Evolutionary conservation across 1,140 invertebrate species (phyloP), one percentile per base, ranked within the genome.

Genomic region (Cryptotermes secundus): DNA sequence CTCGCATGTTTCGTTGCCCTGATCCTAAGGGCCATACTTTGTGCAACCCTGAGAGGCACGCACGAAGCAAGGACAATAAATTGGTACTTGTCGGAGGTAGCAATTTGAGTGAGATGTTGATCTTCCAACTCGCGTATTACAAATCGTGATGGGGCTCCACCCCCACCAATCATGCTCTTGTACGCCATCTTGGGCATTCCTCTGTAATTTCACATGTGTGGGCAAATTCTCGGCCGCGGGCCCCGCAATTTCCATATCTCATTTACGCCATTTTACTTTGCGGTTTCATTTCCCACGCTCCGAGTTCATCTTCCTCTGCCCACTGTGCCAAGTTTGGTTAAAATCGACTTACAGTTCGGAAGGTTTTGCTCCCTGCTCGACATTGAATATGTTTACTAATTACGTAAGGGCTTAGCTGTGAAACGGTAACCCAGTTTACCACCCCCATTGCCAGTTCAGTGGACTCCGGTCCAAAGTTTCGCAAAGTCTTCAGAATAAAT

Each of bases 21-120:
- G 19, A 19, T 19, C 45, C 45, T 38, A 19, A 3, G 14, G 12
- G 45, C 14, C 38, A 19, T 19, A 22, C 3, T n/a, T 72, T 72
- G 59, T 26, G 59, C 59, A 72, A 26, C 59, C 59, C 59, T 31
- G 0, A 26, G 1, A 31, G 26, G 59, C 59, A 72, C 59, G 59
- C 59, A 72, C 59, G 59, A 72, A n/a, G 59, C 59, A 72, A 72
- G 59, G 59, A 72, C 59, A 72, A 31, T 72, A 72, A 72, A 72
- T 72, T 72, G 59, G 59, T 72, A 72, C 59, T 72, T 72, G 26
- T 26, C 26, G n/a, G n/a, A 72, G 59, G 59, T n/a, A 72, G 59
- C 59, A 72, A 72, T 72, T 72, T 72, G 59, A 31, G 59, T n/a
- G 59, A 31, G 59, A 72, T 72, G 59, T 72, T 72, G 59, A 72